A percentile compares a stretch with the other conserved stretches of the same genome.
Evolutionary conservation across 2,888 invertebrate species (phyloP).

Genomic region (Drosophila mulleri): DNA sequence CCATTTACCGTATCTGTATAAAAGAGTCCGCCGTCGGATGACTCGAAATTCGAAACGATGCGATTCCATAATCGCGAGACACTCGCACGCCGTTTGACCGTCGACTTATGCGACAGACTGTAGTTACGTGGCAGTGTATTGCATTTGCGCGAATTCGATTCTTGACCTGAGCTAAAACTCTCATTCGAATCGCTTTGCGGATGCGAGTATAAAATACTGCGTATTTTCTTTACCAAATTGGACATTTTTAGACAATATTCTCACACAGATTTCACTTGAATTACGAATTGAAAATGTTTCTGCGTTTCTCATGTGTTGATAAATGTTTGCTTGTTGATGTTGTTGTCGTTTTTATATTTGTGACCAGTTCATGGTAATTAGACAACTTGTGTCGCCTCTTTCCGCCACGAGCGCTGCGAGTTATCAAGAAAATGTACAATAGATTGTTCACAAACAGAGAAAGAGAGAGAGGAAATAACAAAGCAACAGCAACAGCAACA

Average conservation of each 20-base stretch:
- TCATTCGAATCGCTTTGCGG: constrained; percentile 35
- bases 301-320: constrained; percentile 8
- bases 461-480: constrained; percentile 2
- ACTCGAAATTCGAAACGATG: constrained; percentile 42
- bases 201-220: constrained; percentile 61
- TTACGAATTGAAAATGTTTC: constrained; percentile 36
- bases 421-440: constrained; percentile 62
- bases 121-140: constrained; percentile 48
- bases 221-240: constrained; percentile 65
- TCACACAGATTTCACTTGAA: constrained; percentile 30
- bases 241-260: constrained; percentile 54
- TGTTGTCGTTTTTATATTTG: constrained; percentile 16
- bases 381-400: constrained; percentile 53
- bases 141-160: constrained; percentile 26
- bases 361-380: constrained; percentile 74
- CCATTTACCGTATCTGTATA: constrained; percentile 61
- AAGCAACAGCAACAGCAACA: not conserved
- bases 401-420: constrained; percentile 66
- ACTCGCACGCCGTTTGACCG: constrained; percentile 46
- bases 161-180: constrained; percentile 2
- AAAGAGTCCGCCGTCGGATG: constrained; percentile 40
- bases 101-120: constrained; percentile 3
- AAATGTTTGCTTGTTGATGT: constrained; percentile 5
- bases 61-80: constrained; percentile 51
- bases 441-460: constrained; percentile 14